phyloP scores from a whole-genome alignment of 2,113 vertebrate genomes.

The Sciurus niger region DNA sequence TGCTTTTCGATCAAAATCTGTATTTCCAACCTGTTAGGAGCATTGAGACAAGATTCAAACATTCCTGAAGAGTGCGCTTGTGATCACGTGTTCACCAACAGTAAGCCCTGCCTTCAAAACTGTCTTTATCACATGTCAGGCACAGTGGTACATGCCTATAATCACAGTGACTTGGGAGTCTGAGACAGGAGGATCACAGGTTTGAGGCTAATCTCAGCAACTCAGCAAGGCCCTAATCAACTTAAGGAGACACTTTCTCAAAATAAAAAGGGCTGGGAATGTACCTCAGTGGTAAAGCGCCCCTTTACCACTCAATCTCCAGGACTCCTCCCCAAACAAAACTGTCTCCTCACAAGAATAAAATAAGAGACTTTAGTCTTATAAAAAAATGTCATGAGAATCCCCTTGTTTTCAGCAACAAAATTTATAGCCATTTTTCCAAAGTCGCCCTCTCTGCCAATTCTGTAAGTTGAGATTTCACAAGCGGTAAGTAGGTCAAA shows the following conservation, averaged over 20 bases:
- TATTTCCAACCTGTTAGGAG: conserved; percentile 94
- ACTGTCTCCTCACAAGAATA: conserved; percentile 88
- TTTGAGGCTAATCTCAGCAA: no score
- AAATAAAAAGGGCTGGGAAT: no score
- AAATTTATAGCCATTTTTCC: conserved; percentile 98
- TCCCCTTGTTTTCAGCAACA: conserved; percentile 97
- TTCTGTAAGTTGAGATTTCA: conserved; percentile 97
- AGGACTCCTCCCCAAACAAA: conserved; percentile 73
- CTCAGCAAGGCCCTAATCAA: no score
- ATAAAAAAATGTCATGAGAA: conserved; percentile 98
- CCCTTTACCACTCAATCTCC: no score
- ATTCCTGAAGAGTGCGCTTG: conserved; percentile 93
- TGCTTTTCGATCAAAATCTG: conserved; percentile 92
- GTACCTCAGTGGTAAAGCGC: no score
- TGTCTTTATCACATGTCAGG: conserved; percentile 82
- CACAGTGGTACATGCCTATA: no score
- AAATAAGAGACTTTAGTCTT: conserved; percentile 96
- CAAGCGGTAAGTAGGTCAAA: conserved; percentile 91
- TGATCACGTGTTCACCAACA: conserved; percentile 93
- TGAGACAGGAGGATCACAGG: no score
- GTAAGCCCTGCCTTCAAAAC: conserved; percentile 92
- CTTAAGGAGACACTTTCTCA: no score
- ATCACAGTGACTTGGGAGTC: no score
- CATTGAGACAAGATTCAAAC: conserved; percentile 94
- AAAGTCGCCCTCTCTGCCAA: conserved; percentile 97